Evolutionary conservation across 2,888 invertebrate species (phyloP).

Genomic region (Suillia variegata): DNA sequence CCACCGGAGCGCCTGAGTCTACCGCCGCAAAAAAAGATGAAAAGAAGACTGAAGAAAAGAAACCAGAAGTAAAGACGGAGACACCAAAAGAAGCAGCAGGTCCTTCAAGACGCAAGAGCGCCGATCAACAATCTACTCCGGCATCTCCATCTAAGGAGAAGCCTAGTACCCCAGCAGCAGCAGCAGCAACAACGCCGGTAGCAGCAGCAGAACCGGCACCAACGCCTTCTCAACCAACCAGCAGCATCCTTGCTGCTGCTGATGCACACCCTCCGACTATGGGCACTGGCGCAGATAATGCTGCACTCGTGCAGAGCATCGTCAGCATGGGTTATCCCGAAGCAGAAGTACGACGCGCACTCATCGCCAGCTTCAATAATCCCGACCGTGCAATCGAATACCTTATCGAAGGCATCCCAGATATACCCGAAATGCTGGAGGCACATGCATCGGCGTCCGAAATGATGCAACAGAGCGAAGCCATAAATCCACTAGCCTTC

Average conservation of each 20-base stretch:
- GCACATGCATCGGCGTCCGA: not conserved
- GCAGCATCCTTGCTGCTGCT: conserved; percentile 18
- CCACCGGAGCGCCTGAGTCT: not conserved
- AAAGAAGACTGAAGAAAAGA: not conserved
- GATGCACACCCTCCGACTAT: conserved; percentile 25
- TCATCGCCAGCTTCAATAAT: conserved; percentile 95
- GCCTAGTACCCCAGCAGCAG: not conserved
- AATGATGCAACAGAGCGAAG: conserved; percentile 5
- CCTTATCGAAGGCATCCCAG: conserved; percentile 83
- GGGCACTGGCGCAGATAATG: conserved; percentile 34
- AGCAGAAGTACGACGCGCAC: conserved; percentile 80
- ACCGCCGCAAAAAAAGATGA: conserved; percentile 1
- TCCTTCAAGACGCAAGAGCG: conserved; percentile 3
- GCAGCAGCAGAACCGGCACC: not conserved
- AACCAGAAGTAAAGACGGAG: not conserved
- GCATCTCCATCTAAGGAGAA: conserved; percentile 26
- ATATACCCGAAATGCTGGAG: conserved; percentile 26
- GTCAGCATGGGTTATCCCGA: conserved; percentile 85
- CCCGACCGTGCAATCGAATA: conserved; percentile 98
- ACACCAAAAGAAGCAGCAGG: not conserved
- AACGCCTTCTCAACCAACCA: not conserved
- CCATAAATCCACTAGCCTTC: conserved; percentile 61
- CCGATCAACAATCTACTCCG: conserved; percentile 25
- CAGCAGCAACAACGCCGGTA: not conserved
- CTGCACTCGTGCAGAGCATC: conserved; percentile 39